Conservation (phyloP, 2,113 vertebrate species). For the Festucalex cinctus region DNA sequence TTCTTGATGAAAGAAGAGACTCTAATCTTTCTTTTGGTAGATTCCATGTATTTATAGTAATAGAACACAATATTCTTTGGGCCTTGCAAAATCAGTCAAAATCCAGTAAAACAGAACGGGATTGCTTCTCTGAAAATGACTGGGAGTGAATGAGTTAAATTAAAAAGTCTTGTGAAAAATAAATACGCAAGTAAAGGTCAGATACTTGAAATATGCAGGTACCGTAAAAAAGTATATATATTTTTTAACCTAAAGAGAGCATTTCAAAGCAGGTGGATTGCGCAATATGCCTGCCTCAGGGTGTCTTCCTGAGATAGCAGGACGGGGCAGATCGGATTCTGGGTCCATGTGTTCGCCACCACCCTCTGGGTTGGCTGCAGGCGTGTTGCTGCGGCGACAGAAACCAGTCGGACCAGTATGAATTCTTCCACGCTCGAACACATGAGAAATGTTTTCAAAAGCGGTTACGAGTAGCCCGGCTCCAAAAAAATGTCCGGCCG, state of each 20-base stretch:
- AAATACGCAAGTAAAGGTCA: not conserved
- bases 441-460: conserved; percentile 44
- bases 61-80: no score
- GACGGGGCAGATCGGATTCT: conserved; percentile 28
- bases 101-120: no score
- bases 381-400: conserved; percentile 45
- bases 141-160: no score
- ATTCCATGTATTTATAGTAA: no score
- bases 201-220: not conserved
- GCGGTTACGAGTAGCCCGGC: conserved; percentile 2
- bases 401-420: conserved; percentile 64
- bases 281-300: conserved; percentile 43
- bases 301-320: conserved; percentile 35
- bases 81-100: no score
- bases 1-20: no score
- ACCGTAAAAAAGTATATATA: not conserved
- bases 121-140: no score
- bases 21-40: no score
- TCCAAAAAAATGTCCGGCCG: conserved; percentile 25
- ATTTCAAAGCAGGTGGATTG: conserved; percentile 17
- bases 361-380: conserved; percentile 23
- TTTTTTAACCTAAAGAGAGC: not conserved
- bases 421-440: conserved; percentile 42
- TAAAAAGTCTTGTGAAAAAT: no score
- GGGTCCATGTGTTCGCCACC: conserved; percentile 9